These are phyloP conservation scores for Varanus salvator DNA, from an alignment of 2,113 vertebrate species.

Conservation along the genomic window DNA sequence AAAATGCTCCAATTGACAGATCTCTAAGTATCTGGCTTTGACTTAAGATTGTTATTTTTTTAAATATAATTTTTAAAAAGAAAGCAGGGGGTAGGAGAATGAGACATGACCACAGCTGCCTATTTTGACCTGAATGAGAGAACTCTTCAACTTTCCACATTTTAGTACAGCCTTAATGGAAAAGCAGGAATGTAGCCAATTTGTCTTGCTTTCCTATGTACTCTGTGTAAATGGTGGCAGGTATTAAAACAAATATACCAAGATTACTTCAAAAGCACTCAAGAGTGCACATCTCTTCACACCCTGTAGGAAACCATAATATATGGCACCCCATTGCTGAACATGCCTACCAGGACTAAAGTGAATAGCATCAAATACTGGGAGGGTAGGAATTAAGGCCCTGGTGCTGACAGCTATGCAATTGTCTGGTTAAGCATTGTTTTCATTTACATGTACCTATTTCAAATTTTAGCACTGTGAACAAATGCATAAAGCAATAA, in stretches of 20 bases:
- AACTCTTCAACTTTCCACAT: conserved; percentile 43
- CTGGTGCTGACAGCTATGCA: neutral
- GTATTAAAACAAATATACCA: conserved; percentile 38
- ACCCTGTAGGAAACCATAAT: neutral
- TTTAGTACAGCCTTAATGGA: conserved; percentile 71
- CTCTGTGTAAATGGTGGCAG: conserved; percentile 46
- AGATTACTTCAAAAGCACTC: neutral
- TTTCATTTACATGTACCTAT: neutral
- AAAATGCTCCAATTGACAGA: neutral
- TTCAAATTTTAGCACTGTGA: neutral
- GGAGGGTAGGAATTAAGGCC: neutral
- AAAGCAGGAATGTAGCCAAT: conserved; percentile 63
- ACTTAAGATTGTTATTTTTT: conserved; percentile 3
- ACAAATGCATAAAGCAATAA: neutral
- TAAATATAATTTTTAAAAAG: neutral
- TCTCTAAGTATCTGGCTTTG: neutral
- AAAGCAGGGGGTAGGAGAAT: neutral
- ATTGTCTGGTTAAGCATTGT: neutral
- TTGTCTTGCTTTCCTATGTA: conserved; percentile 37
- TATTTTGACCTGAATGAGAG: conserved; percentile 44
- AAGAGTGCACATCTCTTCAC: neutral
- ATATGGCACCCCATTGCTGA: neutral
- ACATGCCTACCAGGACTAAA: neutral
- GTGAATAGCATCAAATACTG: neutral
- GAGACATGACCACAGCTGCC: conserved; percentile 16